Evolutionary conservation across 2,113 vertebrate species (phyloP), one percentile per base, ranked within the genome.

Genomic region (Nannobrachium achirus): DNA sequence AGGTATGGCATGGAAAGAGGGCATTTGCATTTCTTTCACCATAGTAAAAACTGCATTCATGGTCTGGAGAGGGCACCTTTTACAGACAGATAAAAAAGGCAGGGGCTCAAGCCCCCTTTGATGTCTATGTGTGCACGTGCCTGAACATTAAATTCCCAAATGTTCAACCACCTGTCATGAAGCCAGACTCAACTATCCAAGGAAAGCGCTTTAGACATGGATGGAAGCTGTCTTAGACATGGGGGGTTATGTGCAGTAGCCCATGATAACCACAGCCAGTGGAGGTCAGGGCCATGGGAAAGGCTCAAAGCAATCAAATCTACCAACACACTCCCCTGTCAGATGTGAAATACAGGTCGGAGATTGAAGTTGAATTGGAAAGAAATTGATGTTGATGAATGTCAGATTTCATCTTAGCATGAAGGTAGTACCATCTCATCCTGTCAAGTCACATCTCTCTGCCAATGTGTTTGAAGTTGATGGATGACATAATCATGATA

Each of bases 291-390:
- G 53, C 11, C 42, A 16, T 18, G 6, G 8, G 39, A 42, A 13
- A 65, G 16, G 61, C 18, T 20, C 19, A 4, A 6, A 61, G 59
- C 46, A 16, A 55, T 14, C 2, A 33, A 3, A 62, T 49, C 25
- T 33, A 33, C 6, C 9, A 75, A 73, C 56, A 63, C 7, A 66
- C 49, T 25, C 59, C 15, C 16, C 9, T 52, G 19, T 53, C 8
- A n/a, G 46, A 66, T 45, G 64, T 40, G 16, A 44, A 55, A 49
- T 9, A 16, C 13, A 14, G 50, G 46, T 25, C 45, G 55, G n/a
- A 66, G 57, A 50, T 59, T 57, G 62, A 53, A 66, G 14, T 6
- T 52, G 63, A 56, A 40, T 41, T 56, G 38, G 75, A 63, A 66
- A 40, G 44, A 11, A 64, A 62, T 56, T 33, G n/a, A 66, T 63